These are phyloP conservation scores for Melanerpes aurifrons DNA, from an alignment of 2,113 vertebrate genomes.

Conservation along the genomic window DNA sequence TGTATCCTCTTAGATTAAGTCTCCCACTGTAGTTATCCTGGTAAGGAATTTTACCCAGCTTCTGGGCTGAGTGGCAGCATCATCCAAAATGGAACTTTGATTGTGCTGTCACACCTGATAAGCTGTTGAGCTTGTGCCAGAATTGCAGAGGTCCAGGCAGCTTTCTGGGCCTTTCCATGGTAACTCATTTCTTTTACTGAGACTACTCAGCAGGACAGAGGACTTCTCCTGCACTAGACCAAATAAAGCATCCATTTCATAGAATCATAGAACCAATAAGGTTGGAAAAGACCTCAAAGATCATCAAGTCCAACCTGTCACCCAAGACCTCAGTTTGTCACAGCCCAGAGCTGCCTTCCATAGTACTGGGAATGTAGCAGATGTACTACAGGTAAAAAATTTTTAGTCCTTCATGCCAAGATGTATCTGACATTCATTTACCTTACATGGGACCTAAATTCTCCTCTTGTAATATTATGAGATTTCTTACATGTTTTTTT, in stretches of 20 bases:
- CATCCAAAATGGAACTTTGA: not conserved
- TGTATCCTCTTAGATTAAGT: not conserved
- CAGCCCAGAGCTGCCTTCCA: not conserved
- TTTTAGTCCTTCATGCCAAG: not conserved
- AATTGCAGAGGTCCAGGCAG: not conserved
- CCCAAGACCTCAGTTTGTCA: not conserved
- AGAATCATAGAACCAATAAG: no score
- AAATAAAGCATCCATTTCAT: not conserved
- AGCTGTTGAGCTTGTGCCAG: not conserved
- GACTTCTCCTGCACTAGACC: not conserved
- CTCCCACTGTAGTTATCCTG: not conserved
- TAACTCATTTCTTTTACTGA: not conserved
- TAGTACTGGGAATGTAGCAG: not conserved
- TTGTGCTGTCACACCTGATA: not conserved
- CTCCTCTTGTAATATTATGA: not conserved
- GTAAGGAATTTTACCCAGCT: not conserved
- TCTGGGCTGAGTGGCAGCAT: not conserved
- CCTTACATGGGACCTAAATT: not conserved
- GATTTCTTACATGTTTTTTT: not conserved
- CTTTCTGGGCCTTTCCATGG: not conserved
- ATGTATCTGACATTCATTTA: not conserved
- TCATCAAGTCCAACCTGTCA: no score
- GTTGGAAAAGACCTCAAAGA: no score
- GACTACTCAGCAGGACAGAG: fast-evolving
- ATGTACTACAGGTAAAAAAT: not conserved